phyloP scores from a whole-genome alignment of 2,888 invertebrate genomes.

The Coecobrya sp. region DNA sequence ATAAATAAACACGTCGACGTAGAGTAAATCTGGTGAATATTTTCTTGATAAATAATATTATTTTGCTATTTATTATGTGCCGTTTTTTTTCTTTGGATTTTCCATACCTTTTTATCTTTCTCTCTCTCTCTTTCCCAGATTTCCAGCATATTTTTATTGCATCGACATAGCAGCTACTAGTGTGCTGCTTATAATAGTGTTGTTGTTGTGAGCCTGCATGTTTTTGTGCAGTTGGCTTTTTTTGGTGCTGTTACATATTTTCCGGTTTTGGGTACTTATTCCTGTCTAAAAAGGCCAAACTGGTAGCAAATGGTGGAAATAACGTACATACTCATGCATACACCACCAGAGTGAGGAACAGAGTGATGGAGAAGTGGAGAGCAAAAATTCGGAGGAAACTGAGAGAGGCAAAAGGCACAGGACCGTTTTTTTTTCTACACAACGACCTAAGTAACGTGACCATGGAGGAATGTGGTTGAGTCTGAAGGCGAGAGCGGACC shows the following conservation, averaged over 20 bases:
- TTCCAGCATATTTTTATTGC: not conserved
- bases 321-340: not conserved
- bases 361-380: not conserved
- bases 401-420: conserved; percentile 35
- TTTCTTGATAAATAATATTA: conserved; percentile 58
- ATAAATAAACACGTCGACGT: not conserved
- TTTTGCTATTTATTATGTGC: conserved; percentile 40
- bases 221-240: conserved; percentile 28
- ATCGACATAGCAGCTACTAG: not conserved
- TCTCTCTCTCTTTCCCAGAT: not conserved
- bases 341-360: not conserved
- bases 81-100: conserved; percentile 25
- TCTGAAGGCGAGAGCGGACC: conserved; percentile 51
- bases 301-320: not conserved
- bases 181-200: conserved; percentile 16
- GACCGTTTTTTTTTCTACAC: conserved; percentile 19
- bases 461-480: conserved; percentile 52
- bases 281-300: not conserved
- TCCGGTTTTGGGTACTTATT: conserved; percentile 41
- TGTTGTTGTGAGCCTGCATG: not conserved
- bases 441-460: conserved; percentile 55
- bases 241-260: conserved; percentile 45
- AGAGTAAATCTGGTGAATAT: conserved; percentile 38
- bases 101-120: not conserved
- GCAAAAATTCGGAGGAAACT: conserved; percentile 33